These are phyloP conservation scores for Uropetala carovei DNA, from an alignment of 2,888 invertebrate genomes.

Conservation along the genomic window DNA sequence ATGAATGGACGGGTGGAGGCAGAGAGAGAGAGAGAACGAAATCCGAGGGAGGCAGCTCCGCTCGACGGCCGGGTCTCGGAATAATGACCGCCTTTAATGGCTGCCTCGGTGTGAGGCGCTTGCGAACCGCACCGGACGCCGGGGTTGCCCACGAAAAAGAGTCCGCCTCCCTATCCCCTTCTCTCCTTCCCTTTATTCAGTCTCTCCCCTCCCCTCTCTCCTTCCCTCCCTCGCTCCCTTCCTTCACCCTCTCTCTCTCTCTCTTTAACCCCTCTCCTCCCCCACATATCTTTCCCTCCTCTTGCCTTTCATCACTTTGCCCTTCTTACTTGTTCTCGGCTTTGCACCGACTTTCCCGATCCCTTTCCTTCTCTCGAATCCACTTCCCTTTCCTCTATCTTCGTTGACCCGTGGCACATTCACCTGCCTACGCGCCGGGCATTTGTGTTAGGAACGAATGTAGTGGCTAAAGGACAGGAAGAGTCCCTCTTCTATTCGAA, in stretches of 20 bases:
- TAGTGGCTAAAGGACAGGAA: no score
- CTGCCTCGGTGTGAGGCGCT: neutral
- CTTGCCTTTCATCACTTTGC: no score
- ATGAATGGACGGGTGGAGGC: neutral
- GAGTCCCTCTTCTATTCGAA: no score
- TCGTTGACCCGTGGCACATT: neutral
- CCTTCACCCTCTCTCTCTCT: neutral
- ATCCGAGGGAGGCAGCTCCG: neutral
- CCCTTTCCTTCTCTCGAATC: neutral
- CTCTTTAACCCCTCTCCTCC: neutral
- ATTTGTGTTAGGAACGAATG: neutral
- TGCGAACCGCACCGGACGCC: slow-evolving; percentile 11
- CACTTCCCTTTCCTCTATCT: neutral
- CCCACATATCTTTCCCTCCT: no score
- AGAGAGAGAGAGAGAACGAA: neutral
- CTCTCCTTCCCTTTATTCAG: neutral
- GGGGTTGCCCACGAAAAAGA: neutral
- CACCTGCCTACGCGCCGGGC: neutral
- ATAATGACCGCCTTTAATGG: slow-evolving; percentile 29
- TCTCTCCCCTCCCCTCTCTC: neutral
- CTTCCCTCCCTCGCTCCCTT: neutral
- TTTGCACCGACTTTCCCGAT: no score
- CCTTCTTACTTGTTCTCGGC: no score
- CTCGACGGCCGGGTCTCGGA: neutral
- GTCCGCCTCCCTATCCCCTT: neutral